Evolutionary conservation across 2,888 invertebrate species (phyloP).

Genomic region (Auanema sp.): DNA sequence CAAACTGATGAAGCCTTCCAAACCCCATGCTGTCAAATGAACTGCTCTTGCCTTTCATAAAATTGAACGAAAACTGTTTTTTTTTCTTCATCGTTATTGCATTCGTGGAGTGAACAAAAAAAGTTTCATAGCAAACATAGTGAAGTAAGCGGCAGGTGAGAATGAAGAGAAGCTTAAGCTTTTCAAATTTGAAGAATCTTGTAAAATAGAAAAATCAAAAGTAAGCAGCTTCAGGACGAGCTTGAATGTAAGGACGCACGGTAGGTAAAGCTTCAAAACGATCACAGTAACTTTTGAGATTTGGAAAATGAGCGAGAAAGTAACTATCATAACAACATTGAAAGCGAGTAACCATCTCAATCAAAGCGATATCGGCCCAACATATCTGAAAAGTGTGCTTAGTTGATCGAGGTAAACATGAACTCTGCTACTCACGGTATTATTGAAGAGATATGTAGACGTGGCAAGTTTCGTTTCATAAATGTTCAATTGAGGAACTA

Average conservation of each 20-base stretch:
- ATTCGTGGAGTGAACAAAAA: too few species aligned
- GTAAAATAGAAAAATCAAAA: too few species aligned
- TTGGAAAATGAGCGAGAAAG: conserved; percentile 45
- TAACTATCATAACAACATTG: conserved; percentile 46
- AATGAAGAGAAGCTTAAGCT: too few species aligned
- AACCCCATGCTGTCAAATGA: too few species aligned
- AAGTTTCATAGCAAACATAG: too few species aligned
- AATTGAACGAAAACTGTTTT: too few species aligned
- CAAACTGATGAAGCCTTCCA: too few species aligned
- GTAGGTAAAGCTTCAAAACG: conserved; percentile 40
- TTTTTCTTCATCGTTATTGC: too few species aligned
- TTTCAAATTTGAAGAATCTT: too few species aligned
- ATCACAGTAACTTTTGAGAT: conserved; percentile 32
- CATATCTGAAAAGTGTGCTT: conserved; percentile 35
- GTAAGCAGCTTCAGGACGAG: conserved; percentile 24
- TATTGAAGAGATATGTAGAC: conserved; percentile 7
- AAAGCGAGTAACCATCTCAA: conserved; percentile 51
- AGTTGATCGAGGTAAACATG: neutral
- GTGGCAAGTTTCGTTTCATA: conserved; percentile 35
- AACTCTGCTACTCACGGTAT: conserved; percentile 9
- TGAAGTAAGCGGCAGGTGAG: too few species aligned
- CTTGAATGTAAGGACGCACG: conserved; percentile 39
- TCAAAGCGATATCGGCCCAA: conserved; percentile 51
- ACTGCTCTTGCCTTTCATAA: too few species aligned
- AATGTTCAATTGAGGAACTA: conserved; percentile 37